Base-by-base conservation (phyloP, 2,113 vertebrate genomes). In the Camelus bactrianus region DNA sequence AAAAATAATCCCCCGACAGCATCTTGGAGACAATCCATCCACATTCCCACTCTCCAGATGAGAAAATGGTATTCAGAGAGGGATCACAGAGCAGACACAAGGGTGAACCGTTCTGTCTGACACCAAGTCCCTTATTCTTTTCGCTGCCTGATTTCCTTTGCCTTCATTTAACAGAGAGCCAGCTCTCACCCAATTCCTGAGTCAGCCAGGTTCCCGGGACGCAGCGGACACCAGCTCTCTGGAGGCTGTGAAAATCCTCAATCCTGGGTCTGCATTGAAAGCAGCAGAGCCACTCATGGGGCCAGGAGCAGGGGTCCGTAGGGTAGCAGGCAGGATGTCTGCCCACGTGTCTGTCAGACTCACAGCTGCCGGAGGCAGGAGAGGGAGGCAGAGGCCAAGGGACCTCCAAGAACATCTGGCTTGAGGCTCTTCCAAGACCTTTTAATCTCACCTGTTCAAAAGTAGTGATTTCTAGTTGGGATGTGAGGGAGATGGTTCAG, bases 211-310 rank as follows among this genome's bases (percentile, higher is more conserved):
- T 48, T 32, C 64, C 50, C 1, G 0, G 35, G 42, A 15, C 9
- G 50, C 58, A 5, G n/a, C 2, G 2, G 85, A 17, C 9, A 20
- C 15, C 60, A 28, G 20, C 38, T 50, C 28, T 60, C 54, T 6
- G 26, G 48, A 64, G 32, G 52, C 42, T 1, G 0, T 4, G n/a
- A 32, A 69, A 16, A 24, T 10, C 19, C 76, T 50, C 6, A 17
- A 22, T 70, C 38, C 48, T 11, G 19, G 42, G 26, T 12, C 13
- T 5, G 52, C 38, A 0, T 3, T 3, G 15, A 22, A 38, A 22
- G 22, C 3, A 14, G 26, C 38, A 52, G 38, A 42, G 38, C 0
- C 5, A 0, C 56, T 67, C 22, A 3, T 0, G 1, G 60, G 17
- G 60, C 24, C 58, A 30, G 28, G 70, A 46, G 38, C 16, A 11